Base-by-base conservation (phyloP, 2,888 invertebrate genomes). In the Endomychus coccineus region DNA sequence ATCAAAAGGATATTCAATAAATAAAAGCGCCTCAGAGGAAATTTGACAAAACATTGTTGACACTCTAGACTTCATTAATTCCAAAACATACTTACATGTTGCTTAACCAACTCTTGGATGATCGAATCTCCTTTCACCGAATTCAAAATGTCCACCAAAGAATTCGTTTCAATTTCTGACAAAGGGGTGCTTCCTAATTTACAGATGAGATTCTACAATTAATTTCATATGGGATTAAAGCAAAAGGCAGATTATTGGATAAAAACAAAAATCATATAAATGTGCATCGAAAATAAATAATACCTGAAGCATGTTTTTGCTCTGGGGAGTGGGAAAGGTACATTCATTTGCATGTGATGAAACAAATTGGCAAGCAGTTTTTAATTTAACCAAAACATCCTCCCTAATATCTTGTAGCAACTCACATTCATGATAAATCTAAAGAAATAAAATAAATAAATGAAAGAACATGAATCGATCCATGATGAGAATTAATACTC, bases 71-170 rank as follows among this genome's bases (percentile, higher is more conserved):
- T n/a, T n/a, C n/a, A n/a, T n/a, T n/a, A n/a, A n/a, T n/a, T n/a
- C n/a, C n/a, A n/a, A n/a, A n/a, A n/a, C n/a, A n/a, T n/a, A 69
- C 78, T 76, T 61, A 85, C 85, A 62, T 83, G 83, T 67, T 80
- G 74, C 50, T 76, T 76, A 16, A 83, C 77, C 19, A 81, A 74
- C 34, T 82, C 80, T 54, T 75, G 74, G 51, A 83, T 75, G 43
- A 78, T 73, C 2, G 80, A 77, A 55, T 74, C 73, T 14, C 78
- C 74, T 50, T 80, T 80, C 50, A 80, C 71, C 40, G 75, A 75
- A 55, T 77, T 76, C 45, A 81, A 71, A 7, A 79, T 70, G 44
- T 77, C 76, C 61, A 80, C 66, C 46, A 81, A 66, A 46, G 75
- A 70, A 55, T 79, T 74, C 0, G 74, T 70, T 40, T 75, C 75